Percentiles rank a stretch among this genome's conserved stretches.
phyloP scores from a whole-genome alignment of 2,113 vertebrate genomes.

The Petromus typicus region DNA sequence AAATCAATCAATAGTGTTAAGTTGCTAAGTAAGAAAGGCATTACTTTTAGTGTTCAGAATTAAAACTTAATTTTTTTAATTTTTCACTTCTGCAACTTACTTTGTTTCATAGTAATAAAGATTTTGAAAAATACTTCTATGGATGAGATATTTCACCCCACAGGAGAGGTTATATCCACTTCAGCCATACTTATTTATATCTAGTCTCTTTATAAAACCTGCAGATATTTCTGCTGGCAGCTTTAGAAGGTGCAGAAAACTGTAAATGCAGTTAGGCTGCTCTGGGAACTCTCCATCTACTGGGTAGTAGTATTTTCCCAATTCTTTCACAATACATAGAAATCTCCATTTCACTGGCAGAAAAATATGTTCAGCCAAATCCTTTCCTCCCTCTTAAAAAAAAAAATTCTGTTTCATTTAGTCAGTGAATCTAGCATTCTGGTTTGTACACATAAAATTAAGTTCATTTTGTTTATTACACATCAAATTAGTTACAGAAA shows the following conservation, averaged over 20 bases:
- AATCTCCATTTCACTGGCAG: slow-evolving; percentile 53
- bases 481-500: slow-evolving; percentile 39
- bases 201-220: slow-evolving; percentile 57
- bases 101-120: slow-evolving; percentile 16
- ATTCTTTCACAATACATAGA: slow-evolving; percentile 51
- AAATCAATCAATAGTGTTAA: slow-evolving; percentile 26
- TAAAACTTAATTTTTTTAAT: slow-evolving; percentile 7
- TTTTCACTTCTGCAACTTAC: neutral
- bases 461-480: neutral
- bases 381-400: neutral
- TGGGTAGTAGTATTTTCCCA: slow-evolving; percentile 36
- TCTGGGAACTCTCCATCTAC: neutral
- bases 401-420: neutral
- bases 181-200: neutral
- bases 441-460: neutral
- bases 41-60: slow-evolving; percentile 10
- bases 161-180: neutral
- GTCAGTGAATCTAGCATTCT: neutral
- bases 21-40: neutral
- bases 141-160: neutral
- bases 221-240: slow-evolving; percentile 52
- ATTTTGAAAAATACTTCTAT: neutral
- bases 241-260: neutral
- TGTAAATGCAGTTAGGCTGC: neutral
- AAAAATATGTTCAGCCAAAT: slow-evolving; percentile 24